phyloP scores from a whole-genome alignment of 2,888 invertebrate species.

The Drosophila austrosaltans region DNA sequence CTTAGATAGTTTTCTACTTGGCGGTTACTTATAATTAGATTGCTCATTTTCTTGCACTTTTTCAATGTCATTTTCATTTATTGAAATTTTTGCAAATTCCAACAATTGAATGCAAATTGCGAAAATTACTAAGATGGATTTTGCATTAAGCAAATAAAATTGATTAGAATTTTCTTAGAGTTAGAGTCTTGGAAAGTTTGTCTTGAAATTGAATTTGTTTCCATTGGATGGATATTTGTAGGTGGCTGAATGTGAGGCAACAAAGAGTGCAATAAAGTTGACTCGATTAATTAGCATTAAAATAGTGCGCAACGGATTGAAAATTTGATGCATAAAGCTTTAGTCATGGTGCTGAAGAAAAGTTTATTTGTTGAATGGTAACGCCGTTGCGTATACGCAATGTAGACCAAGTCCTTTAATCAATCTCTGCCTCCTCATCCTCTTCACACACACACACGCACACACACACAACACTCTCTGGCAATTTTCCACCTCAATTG shows the following conservation, averaged over 20 bases:
- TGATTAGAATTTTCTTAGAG: too few relatives aligned
- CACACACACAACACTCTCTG: background rate
- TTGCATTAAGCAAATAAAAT: too few relatives aligned
- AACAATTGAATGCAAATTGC: too few relatives aligned
- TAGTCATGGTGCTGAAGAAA: conserved; percentile 6
- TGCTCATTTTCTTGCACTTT: too few relatives aligned
- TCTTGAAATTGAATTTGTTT: background rate
- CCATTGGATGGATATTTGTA: background rate
- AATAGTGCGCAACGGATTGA: conserved; percentile 56
- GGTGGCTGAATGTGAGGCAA: background rate
- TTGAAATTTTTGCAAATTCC: too few relatives aligned
- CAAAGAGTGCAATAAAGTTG: conserved; percentile 35
- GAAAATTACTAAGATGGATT: too few relatives aligned
- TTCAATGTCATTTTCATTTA: too few relatives aligned
- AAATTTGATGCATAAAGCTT: conserved; percentile 51
- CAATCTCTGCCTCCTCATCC: background rate
- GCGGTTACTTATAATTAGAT: too few relatives aligned
- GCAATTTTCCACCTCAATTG: conserved; percentile 11
- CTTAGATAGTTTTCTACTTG: too few relatives aligned
- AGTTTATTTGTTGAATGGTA: conserved; percentile 47
- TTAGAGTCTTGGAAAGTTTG: too few relatives aligned
- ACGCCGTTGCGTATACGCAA: conserved; percentile 62
- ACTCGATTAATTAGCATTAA: conserved; percentile 65
- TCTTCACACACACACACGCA: background rate
- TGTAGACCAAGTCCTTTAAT: conserved; percentile 9